Conservation (phyloP, 2,888 invertebrate species). For the Drosophila siamana region DNA sequence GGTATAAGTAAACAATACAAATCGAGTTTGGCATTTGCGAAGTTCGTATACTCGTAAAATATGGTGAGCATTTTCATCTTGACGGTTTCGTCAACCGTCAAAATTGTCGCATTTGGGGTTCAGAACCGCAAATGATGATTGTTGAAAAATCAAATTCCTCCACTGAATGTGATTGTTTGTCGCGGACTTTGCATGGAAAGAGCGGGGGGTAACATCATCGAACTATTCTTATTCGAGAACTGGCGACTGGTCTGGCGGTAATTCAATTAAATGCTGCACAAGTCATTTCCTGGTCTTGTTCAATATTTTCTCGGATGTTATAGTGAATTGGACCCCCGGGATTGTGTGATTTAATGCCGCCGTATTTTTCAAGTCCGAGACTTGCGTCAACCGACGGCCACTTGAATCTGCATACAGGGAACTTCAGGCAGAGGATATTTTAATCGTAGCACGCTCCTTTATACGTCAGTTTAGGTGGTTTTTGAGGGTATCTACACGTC, state of each 20-base stretch:
- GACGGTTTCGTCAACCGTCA: constrained; percentile 3
- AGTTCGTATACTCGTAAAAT: neutral
- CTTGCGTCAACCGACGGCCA: constrained; percentile 5
- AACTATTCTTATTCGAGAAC: constrained; percentile 20
- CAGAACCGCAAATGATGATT: constrained; percentile 22
- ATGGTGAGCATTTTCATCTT: constrained; percentile 10
- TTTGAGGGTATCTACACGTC: constrained; percentile 2
- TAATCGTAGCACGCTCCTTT: too few species aligned
- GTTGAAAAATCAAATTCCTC: constrained; percentile 20
- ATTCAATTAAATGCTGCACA: constrained; percentile 22
- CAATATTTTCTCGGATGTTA: constrained; percentile 1
- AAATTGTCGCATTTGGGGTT: constrained; percentile 18
- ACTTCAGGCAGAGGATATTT: neutral
- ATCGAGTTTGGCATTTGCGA: constrained; percentile 1
- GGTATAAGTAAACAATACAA: neutral
- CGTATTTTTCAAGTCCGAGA: constrained; percentile 10
- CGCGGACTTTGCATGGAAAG: neutral
- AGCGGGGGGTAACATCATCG: constrained; percentile 13
- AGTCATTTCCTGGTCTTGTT: constrained; percentile 18
- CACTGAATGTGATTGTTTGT: constrained; percentile 16
- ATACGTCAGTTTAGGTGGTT: neutral
- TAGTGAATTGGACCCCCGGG: constrained; percentile 21
- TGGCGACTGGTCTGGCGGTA: constrained; percentile 21
- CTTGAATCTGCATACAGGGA: neutral
- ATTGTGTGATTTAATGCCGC: constrained; percentile 7